A percentile compares a stretch with the other conserved stretches of the same genome.
Evolutionary conservation across 2,113 vertebrate species (phyloP).

Genomic region (Aythya baeri): DNA sequence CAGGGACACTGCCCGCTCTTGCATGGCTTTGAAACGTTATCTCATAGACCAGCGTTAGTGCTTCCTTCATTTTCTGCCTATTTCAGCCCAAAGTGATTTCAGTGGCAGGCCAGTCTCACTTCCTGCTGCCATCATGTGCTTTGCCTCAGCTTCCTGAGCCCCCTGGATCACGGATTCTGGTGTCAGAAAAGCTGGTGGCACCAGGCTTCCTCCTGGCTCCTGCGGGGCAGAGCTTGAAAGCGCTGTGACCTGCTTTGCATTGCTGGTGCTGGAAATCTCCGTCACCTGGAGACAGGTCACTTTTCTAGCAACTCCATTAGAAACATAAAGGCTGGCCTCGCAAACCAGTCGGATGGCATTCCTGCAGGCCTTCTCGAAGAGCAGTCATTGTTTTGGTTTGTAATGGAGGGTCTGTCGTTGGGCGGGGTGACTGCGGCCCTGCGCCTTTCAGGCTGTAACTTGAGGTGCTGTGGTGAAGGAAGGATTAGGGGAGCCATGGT

Average conservation of each 20-base stretch:
- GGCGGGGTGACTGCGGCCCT: neutral
- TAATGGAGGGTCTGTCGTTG: neutral
- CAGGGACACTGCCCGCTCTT: neutral
- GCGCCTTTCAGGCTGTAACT: neutral
- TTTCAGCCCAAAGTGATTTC: neutral
- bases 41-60: fast-evolving
- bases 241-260: neutral
- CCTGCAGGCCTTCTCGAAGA: neutral
- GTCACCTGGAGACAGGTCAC: neutral
- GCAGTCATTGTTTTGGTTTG: neutral
- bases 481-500: conserved; percentile 45
- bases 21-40: neutral
- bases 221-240: neutral
- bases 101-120: neutral
- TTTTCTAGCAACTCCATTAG: neutral
- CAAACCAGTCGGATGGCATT: conserved; percentile 54
- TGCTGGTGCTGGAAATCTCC: neutral
- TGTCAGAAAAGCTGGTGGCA: neutral
- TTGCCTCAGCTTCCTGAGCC: neutral
- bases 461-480: neutral
- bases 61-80: neutral
- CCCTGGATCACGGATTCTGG: neutral
- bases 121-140: neutral
- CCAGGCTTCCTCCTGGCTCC: neutral
- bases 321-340: neutral